Evolutionary conservation across 2,888 invertebrate species (phyloP), one percentile per base, ranked within the genome.

Genomic region (Spodoptera picta): DNA sequence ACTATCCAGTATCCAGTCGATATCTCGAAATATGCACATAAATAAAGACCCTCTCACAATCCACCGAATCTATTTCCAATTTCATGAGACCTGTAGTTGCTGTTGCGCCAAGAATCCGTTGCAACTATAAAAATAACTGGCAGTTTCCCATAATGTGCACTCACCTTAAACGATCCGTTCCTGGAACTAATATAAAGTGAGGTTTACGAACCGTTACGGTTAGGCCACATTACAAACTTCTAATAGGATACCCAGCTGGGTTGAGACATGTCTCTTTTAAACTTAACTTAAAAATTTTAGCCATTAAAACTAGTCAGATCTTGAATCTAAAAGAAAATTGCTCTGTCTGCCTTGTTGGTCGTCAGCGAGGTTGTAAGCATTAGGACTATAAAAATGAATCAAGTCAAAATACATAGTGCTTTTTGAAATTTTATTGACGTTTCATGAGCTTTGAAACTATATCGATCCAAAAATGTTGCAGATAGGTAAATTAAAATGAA

Each of bases 141-240:
- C 72, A 64, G 54, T 59, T 51, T 59, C 64, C 76, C 76, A 72
- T 51, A 61, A 67, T 56, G 76, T 57, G 66, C 48, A 57, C 68
- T 73, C 60, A 75, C 73, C 73, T 71, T 54, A 53, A 76, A 75
- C 77, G 77, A 67, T 60, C 65, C 69, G 69, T 68, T 73, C 52
- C 54, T 65, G 59, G 56, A 79, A 71, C 80, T 71, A 73, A 75
- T 69, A 68, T 69, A 71, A 72, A 73, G 63, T 72, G 58, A 43
- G 53, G 62, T 70, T 79, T 77, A 75, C 65, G 57, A 66, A 73
- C 73, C 73, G 68, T 70, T 59, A 65, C 73, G 60, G 78, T 70
- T 64, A 74, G 62, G 52, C 65, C 42, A 74, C 80, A 77, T 77
- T 73, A 77, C 64, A 58, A 76, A 80, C 72, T 77, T 74, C 60